A percentile compares a stretch with the other conserved stretches of the same genome.
These are phyloP conservation scores for Blennius ocellaris DNA, from an alignment of 2,113 vertebrate species.

Conservation along the genomic window DNA sequence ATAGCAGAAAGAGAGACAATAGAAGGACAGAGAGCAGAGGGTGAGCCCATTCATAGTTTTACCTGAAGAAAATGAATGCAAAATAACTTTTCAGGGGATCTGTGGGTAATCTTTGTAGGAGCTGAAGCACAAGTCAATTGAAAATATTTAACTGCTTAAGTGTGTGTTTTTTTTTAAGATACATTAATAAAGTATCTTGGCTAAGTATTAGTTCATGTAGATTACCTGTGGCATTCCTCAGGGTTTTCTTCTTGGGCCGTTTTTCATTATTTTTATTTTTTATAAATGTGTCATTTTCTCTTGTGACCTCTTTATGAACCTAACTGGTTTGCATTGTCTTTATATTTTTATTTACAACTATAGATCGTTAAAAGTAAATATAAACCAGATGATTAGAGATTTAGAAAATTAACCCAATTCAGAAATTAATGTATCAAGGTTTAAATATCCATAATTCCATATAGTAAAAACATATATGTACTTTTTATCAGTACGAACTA, in stretches of 20 bases:
- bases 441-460: too few relatives aligned
- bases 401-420: too few relatives aligned
- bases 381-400: too few relatives aligned
- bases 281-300: not conserved
- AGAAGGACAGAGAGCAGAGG: not conserved
- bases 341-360: too few relatives aligned
- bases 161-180: too few relatives aligned
- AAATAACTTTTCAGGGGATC: not conserved
- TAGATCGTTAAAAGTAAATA: too few relatives aligned
- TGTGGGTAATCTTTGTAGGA: not conserved
- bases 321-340: too few relatives aligned
- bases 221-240: conserved; percentile 6
- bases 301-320: not conserved
- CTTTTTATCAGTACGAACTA: too few relatives aligned
- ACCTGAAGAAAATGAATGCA: not conserved
- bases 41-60: not conserved
- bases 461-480: too few relatives aligned
- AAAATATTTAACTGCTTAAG: too few relatives aligned
- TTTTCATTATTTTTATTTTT: not conserved
- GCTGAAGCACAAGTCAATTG: not conserved
- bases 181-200: too few relatives aligned
- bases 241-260: conserved; percentile 2
- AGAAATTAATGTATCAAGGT: too few relatives aligned
- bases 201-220: not conserved
- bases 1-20: conserved; percentile 26